Percentiles rank a stretch among this genome's conserved stretches.
Conservation (phyloP, 2,888 invertebrate genomes). For the Thereva unica region DNA sequence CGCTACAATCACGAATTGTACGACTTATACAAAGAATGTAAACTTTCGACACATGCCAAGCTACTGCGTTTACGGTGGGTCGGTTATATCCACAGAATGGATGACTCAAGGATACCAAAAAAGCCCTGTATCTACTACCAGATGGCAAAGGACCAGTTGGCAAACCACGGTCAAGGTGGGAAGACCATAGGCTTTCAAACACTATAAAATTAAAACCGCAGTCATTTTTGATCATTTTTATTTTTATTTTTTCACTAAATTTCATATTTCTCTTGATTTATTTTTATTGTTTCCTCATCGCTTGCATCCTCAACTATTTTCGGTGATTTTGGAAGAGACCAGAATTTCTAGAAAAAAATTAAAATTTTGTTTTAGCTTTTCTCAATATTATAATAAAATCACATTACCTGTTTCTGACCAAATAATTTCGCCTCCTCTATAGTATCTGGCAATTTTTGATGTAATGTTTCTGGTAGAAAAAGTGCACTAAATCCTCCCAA, state of each 20-base stretch:
- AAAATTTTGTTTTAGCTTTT: neutral
- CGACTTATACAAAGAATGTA: too few species aligned
- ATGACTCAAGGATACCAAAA: too few species aligned
- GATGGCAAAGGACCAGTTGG: too few species aligned
- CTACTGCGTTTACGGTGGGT: too few species aligned
- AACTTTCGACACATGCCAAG: too few species aligned
- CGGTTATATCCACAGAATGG: too few species aligned
- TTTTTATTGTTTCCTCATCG: slow-evolving; percentile 45
- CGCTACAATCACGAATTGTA: too few species aligned
- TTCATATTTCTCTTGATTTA: slow-evolving; percentile 47
- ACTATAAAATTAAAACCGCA: too few species aligned
- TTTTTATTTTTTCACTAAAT: slow-evolving; percentile 35
- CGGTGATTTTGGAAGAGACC: slow-evolving; percentile 55
- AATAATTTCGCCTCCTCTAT: slow-evolving; percentile 65
- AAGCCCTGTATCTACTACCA: too few species aligned
- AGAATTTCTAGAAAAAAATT: slow-evolving; percentile 53
- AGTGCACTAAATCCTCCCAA: slow-evolving; percentile 59
- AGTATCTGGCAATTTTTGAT: slow-evolving; percentile 67
- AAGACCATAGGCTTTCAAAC: too few species aligned
- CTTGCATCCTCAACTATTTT: slow-evolving; percentile 41
- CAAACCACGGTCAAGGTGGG: too few species aligned
- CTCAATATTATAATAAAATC: neutral
- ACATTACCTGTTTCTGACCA: slow-evolving; percentile 58
- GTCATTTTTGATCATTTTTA: too few species aligned
- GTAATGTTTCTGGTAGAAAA: slow-evolving; percentile 67